Conservation (phyloP, 2,888 invertebrate species). For the Myopa testacea region DNA sequence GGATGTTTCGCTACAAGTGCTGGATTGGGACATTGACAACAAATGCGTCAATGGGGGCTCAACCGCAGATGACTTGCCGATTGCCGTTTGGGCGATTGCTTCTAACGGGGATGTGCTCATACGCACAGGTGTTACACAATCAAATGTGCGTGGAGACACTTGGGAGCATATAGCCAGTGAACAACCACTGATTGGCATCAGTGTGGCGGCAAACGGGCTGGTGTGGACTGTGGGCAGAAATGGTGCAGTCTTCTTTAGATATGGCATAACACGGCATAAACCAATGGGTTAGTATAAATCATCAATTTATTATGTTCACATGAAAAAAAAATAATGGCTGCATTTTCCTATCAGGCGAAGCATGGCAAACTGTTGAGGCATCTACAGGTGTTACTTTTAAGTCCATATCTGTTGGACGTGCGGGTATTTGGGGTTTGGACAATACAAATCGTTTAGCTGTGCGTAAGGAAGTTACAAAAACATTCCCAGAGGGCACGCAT, state of each 20-base stretch:
- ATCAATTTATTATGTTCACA: neutral
- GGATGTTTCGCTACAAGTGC: conserved; percentile 81
- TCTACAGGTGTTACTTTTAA: conserved; percentile 77
- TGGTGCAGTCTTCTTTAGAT: conserved; percentile 84
- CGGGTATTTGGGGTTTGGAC: conserved; percentile 86
- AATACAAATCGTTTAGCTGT: conserved; percentile 79
- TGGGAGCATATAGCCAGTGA: conserved; percentile 74
- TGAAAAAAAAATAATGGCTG: neutral
- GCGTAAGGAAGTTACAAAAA: conserved; percentile 80
- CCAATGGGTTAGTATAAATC: conserved; percentile 70
- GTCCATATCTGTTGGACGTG: conserved; percentile 78
- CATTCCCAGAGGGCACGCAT: conserved; percentile 84
- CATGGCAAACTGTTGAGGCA: conserved; percentile 85
- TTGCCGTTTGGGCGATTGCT: conserved; percentile 87
- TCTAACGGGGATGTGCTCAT: conserved; percentile 88
- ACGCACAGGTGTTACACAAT: conserved; percentile 79
- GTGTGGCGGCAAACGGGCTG: conserved; percentile 74
- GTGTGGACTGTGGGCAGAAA: conserved; percentile 91
- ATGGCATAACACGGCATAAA: conserved; percentile 78
- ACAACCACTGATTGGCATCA: conserved; percentile 80
- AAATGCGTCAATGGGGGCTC: conserved; percentile 59
- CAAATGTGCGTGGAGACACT: conserved; percentile 77
- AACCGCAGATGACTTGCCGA: conserved; percentile 64
- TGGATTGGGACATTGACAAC: conserved; percentile 66
- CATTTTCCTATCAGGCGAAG: conserved; percentile 60